Evolutionary conservation across 2,797 vertebrate species (phyloP), one percentile per base, ranked within the genome.

Genomic region (Melanotaenia parkinsoni): DNA sequence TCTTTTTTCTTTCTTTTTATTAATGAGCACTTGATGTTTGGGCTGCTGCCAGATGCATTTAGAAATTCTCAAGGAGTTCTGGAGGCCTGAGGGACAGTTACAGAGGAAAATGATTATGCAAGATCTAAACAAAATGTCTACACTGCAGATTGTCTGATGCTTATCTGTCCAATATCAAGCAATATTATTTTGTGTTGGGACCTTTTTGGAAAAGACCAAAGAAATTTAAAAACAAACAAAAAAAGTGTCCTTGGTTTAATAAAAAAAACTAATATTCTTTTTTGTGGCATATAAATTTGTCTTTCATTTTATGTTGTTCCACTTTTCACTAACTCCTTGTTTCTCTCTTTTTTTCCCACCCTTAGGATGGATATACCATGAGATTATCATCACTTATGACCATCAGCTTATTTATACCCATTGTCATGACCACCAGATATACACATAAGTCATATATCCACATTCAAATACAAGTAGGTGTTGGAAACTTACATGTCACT

Each of bases 21-120:
- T 96, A 97, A 97, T 95, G 95, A 96, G 94, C 93, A 93, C 93
- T 96, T 96, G 95, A 94, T 96, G 95, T 96, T 95, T 97, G 95
- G 94, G 94, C 94, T 93, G 95, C 95, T 96, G 95, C 95, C 96
- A 96, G 91, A 95, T 94, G 95, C 95, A 90, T 96, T 96, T 96
- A 95, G 95, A 93, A 93, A 95, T 96, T 96, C 95, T 95, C 94
- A 95, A 95, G 94, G 94, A 96, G 93, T 90, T 69, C 88, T 96
- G 95, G 94, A 95, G 91, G 88, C 83, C 86, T 66, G 93, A 95
- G 95, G 95, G 89, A 93, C 93, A 93, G 93, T 94, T 93, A 89
- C 88, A 95, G 94, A 92, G 94, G 92, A 93, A 95, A 90, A 91
- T 88, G 95, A 87, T 93, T 93, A 95, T 95, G 91, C 92, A 93